Conservation (phyloP, 2,888 invertebrate genomes). For the Anagyrus pseudococci region DNA sequence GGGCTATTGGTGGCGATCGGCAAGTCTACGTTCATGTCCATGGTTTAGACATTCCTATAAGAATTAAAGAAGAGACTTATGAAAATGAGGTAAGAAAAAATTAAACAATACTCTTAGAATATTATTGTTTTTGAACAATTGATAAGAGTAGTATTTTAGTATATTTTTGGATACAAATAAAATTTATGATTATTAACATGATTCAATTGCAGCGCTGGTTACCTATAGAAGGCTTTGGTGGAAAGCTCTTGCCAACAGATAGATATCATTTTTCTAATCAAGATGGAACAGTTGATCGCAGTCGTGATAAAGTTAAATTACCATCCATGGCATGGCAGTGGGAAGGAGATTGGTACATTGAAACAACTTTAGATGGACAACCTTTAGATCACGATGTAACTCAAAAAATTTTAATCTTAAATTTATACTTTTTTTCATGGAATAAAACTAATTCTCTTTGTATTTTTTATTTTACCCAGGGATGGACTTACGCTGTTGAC, state of each 20-base stretch:
- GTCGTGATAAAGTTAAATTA: conserved; percentile 80
- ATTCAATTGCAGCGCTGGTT: conserved; percentile 91
- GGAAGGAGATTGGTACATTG: conserved; percentile 93
- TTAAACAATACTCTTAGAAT: not conserved
- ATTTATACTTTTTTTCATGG: no score
- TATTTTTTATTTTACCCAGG: conserved; percentile 54
- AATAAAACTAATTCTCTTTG: conserved; percentile 8
- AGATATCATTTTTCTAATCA: conserved; percentile 84
- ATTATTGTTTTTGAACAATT: not conserved
- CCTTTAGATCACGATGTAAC: conserved; percentile 83
- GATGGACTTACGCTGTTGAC: conserved; percentile 93
- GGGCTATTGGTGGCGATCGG: conserved; percentile 93
- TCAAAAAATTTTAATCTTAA: conserved; percentile 35
- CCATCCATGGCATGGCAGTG: conserved; percentile 97
- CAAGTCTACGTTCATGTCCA: conserved; percentile 93
- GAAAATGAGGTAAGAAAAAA: conserved; percentile 78
- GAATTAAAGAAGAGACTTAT: conserved; percentile 88
- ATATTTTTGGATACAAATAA: conserved; percentile 38
- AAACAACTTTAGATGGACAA: conserved; percentile 83
- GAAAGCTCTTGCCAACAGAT: conserved; percentile 85
- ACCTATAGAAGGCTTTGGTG: conserved; percentile 86
- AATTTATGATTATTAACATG: no score
- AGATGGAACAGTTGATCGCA: conserved; percentile 81
- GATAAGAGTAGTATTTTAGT: not conserved
- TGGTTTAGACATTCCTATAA: conserved; percentile 87